Percentiles rank a stretch among this genome's conserved stretches.
phyloP scores from a whole-genome alignment of 2,113 vertebrate species.

The Camelus dromedarius region DNA sequence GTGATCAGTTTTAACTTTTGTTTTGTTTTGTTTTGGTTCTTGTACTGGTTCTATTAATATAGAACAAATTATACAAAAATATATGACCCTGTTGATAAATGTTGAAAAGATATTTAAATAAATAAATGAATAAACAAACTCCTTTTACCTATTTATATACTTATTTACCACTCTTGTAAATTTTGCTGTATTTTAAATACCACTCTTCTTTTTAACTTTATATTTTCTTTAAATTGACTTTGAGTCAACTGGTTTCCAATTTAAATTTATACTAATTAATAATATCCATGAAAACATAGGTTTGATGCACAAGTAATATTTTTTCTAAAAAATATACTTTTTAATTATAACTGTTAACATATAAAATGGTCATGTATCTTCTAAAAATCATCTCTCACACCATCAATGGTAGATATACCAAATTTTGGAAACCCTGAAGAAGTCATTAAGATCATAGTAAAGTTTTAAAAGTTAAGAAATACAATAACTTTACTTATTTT shows the following conservation, averaged over 20 bases:
- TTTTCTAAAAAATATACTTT: background rate
- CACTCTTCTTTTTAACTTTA: background rate
- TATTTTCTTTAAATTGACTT: background rate
- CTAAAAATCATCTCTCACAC: background rate
- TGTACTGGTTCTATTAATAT: background rate
- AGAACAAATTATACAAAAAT: background rate
- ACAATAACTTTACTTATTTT: background rate
- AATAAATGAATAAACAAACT: background rate
- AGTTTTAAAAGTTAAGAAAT: background rate
- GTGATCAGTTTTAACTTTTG: background rate
- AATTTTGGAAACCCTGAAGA: background rate
- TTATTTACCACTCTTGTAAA: background rate
- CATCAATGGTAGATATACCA: background rate
- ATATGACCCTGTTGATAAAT: background rate
- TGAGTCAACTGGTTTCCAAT: background rate
- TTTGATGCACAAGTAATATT: background rate
- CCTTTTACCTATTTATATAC: background rate
- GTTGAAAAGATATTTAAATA: background rate
- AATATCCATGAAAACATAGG: background rate
- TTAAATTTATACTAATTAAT: background rate
- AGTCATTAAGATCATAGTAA: background rate
- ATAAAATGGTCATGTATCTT: background rate
- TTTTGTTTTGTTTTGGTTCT: background rate
- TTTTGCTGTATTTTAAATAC: background rate
- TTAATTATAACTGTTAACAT: background rate